These are phyloP conservation scores for Varanus salvator DNA, from an alignment of 2,113 vertebrate genomes.

Conservation along the genomic window DNA sequence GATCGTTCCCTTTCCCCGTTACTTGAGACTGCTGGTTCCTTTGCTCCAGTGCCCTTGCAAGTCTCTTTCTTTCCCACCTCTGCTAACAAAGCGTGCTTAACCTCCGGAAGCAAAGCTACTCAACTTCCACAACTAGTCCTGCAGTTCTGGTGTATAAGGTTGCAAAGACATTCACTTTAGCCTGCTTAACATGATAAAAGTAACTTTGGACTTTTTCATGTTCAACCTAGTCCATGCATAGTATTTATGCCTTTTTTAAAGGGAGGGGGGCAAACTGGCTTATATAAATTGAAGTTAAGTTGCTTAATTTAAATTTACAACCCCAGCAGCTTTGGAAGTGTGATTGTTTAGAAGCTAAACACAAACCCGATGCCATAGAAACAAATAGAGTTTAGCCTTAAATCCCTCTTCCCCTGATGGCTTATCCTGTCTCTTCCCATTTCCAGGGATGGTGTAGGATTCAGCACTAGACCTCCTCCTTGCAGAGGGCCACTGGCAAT, in stretches of 20 bases:
- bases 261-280: too few relatives aligned
- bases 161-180: not conserved
- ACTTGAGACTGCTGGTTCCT: not conserved
- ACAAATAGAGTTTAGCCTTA: not conserved
- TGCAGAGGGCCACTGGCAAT: too few relatives aligned
- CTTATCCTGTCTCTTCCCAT: not conserved
- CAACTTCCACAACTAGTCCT: not conserved
- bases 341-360: not conserved
- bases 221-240: not conserved
- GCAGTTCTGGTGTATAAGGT: not conserved
- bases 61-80: not conserved
- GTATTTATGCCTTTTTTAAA: not conserved
- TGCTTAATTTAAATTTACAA: not conserved
- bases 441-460: not conserved
- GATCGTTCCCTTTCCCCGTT: not conserved
- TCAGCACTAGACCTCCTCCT: not conserved
- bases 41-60: not conserved
- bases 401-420: not conserved
- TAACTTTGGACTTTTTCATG: not conserved
- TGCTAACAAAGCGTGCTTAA: not conserved
- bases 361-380: not conserved
- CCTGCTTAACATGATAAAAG: not conserved
- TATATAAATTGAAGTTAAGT: too few relatives aligned
- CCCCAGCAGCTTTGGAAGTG: not conserved
- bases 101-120: not conserved